phyloP scores from a whole-genome alignment of 1,140 invertebrate genomes.

The Drosophila biarmipes region DNA sequence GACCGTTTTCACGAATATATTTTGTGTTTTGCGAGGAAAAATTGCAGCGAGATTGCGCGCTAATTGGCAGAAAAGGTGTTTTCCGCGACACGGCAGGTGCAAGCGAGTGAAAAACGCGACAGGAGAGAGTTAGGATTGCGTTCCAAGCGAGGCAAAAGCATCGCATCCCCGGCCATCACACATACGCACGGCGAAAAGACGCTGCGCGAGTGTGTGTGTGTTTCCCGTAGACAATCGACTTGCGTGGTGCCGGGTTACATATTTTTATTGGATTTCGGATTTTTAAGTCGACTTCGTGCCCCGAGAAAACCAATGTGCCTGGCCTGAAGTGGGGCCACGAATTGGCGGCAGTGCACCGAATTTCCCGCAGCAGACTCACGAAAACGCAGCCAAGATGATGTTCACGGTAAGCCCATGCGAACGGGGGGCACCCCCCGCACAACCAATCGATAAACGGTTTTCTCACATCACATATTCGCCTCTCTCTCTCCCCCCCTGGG shows the following conservation, averaged over 20 bases:
- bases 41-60: not conserved
- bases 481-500: not conserved
- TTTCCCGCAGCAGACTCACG: constrained; percentile 37
- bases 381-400: constrained; percentile 67
- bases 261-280: constrained; percentile 74
- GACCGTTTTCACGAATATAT: constrained; percentile 46
- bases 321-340: constrained; percentile 34
- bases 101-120: constrained; percentile 3
- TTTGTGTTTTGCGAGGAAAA: constrained; percentile 43
- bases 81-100: constrained; percentile 12
- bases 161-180: constrained; percentile 42
- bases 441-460: constrained; percentile 38
- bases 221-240: constrained; percentile 74
- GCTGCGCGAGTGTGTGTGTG: constrained; percentile 50
- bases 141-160: not conserved
- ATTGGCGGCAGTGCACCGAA: constrained; percentile 47
- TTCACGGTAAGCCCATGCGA: constrained; percentile 74
- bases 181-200: constrained; percentile 49
- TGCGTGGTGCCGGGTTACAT: constrained; percentile 80
- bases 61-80: constrained; percentile 4
- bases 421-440: constrained; percentile 23
- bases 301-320: constrained; percentile 51
- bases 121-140: not conserved
- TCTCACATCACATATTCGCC: not conserved
- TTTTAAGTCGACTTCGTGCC: constrained; percentile 33